These are phyloP conservation scores for Rhopilema esculentum DNA, from an alignment of 30 jellyfish, hydroid and myxozoan species.

Conservation along the genomic window DNA sequence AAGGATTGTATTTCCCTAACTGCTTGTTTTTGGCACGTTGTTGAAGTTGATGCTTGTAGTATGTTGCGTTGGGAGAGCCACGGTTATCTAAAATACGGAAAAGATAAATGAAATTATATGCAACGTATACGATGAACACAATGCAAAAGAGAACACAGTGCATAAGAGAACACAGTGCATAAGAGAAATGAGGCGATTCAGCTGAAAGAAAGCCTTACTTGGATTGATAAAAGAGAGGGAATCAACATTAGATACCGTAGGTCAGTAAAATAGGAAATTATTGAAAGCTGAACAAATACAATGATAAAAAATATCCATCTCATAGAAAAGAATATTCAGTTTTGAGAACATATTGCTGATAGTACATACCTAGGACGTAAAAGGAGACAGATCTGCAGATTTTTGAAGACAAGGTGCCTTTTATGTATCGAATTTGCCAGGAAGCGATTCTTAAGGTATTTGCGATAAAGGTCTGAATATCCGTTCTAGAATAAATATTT, in stretches of 20 bases:
- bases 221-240: not conserved
- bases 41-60: constrained; percentile 22
- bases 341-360: too few relatives aligned
- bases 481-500: constrained; percentile 4
- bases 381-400: constrained; percentile 23
- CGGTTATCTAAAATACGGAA: constrained; percentile 26
- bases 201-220: too few relatives aligned
- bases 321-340: too few relatives aligned
- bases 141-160: too few relatives aligned
- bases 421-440: constrained; percentile 65
- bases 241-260: not conserved
- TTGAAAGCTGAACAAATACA: too few relatives aligned
- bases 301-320: too few relatives aligned
- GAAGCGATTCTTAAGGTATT: constrained; percentile 17
- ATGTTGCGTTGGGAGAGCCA: not conserved
- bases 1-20: constrained; percentile 50
- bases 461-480: constrained; percentile 8
- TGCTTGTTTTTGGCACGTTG: constrained; percentile 20
- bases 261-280: too few relatives aligned
- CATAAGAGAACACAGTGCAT: too few relatives aligned
- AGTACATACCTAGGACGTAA: constrained; percentile 55
- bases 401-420: not conserved
- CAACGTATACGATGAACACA: not conserved
- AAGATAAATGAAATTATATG: not conserved
- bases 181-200: too few relatives aligned